These are phyloP conservation scores for Ophion slaviceki DNA, from an alignment of 2,888 invertebrate species.

Conservation along the genomic window DNA sequence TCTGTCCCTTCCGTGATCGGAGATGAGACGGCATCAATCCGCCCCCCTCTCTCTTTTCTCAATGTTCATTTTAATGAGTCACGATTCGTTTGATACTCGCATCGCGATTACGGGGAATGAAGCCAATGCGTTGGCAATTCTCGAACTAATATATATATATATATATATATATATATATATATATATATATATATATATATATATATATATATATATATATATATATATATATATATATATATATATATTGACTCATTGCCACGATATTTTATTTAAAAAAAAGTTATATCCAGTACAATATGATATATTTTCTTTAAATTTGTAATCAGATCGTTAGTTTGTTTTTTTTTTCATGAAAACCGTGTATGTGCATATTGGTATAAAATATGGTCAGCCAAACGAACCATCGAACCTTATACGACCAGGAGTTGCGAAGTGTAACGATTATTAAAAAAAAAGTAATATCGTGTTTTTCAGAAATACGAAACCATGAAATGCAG, in stretches of 20 bases:
- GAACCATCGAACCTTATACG: too few relatives aligned
- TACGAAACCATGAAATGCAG: too few relatives aligned
- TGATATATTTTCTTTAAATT: neutral
- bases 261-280: neutral
- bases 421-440: too few relatives aligned
- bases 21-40: constrained; percentile 57
- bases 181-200: neutral
- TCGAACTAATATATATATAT: constrained; percentile 21
- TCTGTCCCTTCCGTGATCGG: constrained; percentile 32
- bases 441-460: too few relatives aligned
- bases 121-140: constrained; percentile 55
- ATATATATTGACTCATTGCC: constrained; percentile 13
- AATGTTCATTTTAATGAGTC: constrained; percentile 53
- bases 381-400: too few relatives aligned
- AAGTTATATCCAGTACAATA: neutral
- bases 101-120: constrained; percentile 42
- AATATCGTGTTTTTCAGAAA: too few relatives aligned
- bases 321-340: too few relatives aligned
- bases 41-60: constrained; percentile 31
- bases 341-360: too few relatives aligned
- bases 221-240: neutral
- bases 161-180: too few relatives aligned
- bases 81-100: constrained; percentile 56
- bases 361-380: too few relatives aligned
- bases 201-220: neutral